phyloP scores from a whole-genome alignment of 2,888 invertebrate genomes.

The Tribolium freemani region DNA sequence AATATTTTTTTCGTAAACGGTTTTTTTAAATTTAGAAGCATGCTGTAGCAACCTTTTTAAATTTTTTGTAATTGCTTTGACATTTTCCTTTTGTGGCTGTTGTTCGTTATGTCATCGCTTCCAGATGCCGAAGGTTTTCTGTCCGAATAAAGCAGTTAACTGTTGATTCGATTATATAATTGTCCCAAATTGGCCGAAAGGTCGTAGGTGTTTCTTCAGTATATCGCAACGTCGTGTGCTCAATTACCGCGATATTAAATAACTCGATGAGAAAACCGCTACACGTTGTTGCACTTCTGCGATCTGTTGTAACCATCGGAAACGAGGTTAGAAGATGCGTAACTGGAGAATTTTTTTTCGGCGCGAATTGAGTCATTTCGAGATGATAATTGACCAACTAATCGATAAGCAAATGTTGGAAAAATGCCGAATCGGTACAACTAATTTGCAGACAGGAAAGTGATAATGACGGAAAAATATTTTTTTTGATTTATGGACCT shows the following conservation, averaged over 20 bases:
- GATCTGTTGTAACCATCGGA: slow-evolving; percentile 36
- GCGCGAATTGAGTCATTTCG: slow-evolving; percentile 9
- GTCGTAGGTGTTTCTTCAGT: slow-evolving; percentile 60
- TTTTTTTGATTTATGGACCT: not conserved
- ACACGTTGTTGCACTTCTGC: slow-evolving; percentile 35
- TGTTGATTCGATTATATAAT: slow-evolving; percentile 54
- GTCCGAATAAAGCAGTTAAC: slow-evolving; percentile 32
- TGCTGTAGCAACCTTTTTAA: not conserved
- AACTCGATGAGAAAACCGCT: slow-evolving; percentile 47
- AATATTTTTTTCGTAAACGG: too few species aligned
- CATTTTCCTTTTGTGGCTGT: not conserved
- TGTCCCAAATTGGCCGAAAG: slow-evolving; percentile 60
- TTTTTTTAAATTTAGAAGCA: too few species aligned
- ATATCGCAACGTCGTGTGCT: slow-evolving; percentile 56
- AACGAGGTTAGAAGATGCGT: slow-evolving; percentile 40
- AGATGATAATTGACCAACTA: not conserved
- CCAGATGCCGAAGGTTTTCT: slow-evolving; percentile 21
- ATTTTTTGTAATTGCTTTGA: not conserved
- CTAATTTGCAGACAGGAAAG: not conserved
- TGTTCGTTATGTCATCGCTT: slow-evolving; percentile 10
- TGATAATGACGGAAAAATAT: not conserved
- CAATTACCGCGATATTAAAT: slow-evolving; percentile 58
- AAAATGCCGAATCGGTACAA: not conserved
- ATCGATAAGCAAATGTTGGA: not conserved
- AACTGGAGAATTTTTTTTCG: slow-evolving; percentile 21